Base-by-base conservation (phyloP, 64 coral and sea anemone genomes). In the Montipora efflorescens region DNA sequence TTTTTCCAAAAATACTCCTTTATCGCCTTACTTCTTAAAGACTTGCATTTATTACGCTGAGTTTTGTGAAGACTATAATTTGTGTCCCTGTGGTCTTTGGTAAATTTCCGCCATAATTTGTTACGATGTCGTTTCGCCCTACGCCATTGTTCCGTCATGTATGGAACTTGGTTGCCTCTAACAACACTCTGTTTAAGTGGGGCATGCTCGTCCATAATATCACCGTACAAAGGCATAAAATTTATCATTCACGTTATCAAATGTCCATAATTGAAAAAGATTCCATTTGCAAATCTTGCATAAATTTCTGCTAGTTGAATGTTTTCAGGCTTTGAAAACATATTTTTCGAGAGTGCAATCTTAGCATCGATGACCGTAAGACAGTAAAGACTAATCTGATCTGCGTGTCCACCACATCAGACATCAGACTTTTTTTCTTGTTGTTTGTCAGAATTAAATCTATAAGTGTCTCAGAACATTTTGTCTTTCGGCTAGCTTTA, bases 171-270 rank as follows among this genome's bases (percentile, higher is more conserved):
- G 28, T 36, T 36, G 28, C 28, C 28, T 36, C 28, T 36, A 36
- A 36, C 28, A 36, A 36, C 28, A 36, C 28, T 36, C 28, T 36
- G 28, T 36, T 36, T 36, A 36, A 36, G 28, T 36, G 28, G 1
- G 28, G 1, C 28, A 36, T 36, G 28, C 28, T 36, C 28, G 2
- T 36, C 1, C 28, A 36, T 36, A 88, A 36, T 36, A 36, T 36
- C 28, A 36, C 28, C 28, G 1, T 88, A 75, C 66, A 36, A 88
- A 88, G 44, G 85, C 85, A 46, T 88, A 74, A 19, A 88, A n/a
- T 87, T 87, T 87, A 20, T 87, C 66, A 69, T 87, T 67, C 4
- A 87, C 64, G 36, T 87, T 66, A 36, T 72, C 83, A 87, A 87
- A 47, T 36, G 50, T 73, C 43, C 0, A 72, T 2, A 47, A 69